phyloP scores from a whole-genome alignment of 1,140 invertebrate genomes.

The Drosophila serrata region DNA sequence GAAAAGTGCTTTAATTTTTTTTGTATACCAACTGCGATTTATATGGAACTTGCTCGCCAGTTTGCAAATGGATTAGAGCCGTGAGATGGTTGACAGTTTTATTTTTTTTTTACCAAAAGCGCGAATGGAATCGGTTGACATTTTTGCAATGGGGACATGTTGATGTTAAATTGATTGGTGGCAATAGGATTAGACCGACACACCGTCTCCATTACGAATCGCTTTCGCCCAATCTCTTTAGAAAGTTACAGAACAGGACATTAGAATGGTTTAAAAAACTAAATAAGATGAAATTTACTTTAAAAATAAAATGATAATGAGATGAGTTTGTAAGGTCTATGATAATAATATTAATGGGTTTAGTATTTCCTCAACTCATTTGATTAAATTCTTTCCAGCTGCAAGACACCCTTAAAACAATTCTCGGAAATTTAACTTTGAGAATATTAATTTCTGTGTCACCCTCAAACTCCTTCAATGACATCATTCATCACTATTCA shows the following conservation, averaged over 20 bases:
- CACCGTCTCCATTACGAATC: conserved; percentile 22
- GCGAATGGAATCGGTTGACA: conserved; percentile 3
- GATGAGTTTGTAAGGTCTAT: not conserved
- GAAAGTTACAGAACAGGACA: too few species aligned
- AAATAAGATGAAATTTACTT: not conserved
- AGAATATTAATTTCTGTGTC: not conserved
- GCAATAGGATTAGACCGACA: conserved; percentile 38
- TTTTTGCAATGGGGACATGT: conserved; percentile 6
- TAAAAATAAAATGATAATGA: not conserved
- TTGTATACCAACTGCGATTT: conserved; percentile 51
- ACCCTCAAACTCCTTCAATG: not conserved
- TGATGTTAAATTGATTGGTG: conserved; percentile 50
- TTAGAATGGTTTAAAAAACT: not conserved
- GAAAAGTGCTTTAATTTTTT: conserved; percentile 32
- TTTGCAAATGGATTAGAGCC: conserved; percentile 65
- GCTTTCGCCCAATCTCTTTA: not conserved
- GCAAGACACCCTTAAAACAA: not conserved
- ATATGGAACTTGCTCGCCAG: conserved; percentile 36
- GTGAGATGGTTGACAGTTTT: conserved; percentile 57
- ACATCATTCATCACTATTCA: conserved; percentile 2
- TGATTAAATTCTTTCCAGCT: not conserved
- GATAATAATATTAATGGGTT: not conserved
- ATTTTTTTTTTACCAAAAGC: conserved; percentile 13
- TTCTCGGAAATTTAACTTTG: not conserved
- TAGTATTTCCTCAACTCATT: not conserved